These are phyloP conservation scores for Nannospalax galili DNA, from an alignment of 2,113 vertebrate genomes.

Conservation along the genomic window DNA sequence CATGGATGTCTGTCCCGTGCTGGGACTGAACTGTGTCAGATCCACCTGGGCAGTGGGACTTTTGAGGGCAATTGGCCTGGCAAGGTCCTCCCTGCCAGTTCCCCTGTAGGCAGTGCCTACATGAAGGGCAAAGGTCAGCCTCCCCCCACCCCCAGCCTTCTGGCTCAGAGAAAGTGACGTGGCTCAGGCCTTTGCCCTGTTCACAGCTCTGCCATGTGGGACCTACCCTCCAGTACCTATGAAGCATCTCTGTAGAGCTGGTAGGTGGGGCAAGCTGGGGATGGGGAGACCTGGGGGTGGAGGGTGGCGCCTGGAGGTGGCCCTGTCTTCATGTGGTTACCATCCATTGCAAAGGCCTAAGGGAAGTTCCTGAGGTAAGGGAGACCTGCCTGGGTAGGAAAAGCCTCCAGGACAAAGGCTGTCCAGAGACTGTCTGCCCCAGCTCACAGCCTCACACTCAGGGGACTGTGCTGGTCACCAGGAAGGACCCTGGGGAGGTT, in stretches of 20 bases:
- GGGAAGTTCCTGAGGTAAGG: not conserved
- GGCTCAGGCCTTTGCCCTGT: no score
- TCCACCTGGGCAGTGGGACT: no score
- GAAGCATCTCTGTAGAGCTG: no score
- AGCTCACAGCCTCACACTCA: accelerated
- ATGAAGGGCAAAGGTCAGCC: no score
- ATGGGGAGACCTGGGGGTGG: not conserved
- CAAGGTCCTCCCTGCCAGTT: not conserved
- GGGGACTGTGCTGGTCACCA: not conserved
- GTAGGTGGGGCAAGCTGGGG: not conserved
- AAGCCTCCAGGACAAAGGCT: not conserved
- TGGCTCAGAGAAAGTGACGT: no score
- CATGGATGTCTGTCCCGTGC: not conserved
- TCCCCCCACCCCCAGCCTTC: no score
- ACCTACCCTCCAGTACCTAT: no score
- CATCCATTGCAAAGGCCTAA: not conserved
- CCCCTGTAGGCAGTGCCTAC: no score
- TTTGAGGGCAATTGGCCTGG: not conserved
- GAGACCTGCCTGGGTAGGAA: no score
- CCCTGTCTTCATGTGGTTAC: not conserved
- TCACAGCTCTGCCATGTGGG: no score
- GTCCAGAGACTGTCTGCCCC: not conserved
- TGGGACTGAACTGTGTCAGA: not conserved
- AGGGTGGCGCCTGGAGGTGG: not conserved
- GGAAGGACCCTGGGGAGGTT: not conserved